Conservation (phyloP, 2,113 vertebrate species). For the Caretta caretta region DNA sequence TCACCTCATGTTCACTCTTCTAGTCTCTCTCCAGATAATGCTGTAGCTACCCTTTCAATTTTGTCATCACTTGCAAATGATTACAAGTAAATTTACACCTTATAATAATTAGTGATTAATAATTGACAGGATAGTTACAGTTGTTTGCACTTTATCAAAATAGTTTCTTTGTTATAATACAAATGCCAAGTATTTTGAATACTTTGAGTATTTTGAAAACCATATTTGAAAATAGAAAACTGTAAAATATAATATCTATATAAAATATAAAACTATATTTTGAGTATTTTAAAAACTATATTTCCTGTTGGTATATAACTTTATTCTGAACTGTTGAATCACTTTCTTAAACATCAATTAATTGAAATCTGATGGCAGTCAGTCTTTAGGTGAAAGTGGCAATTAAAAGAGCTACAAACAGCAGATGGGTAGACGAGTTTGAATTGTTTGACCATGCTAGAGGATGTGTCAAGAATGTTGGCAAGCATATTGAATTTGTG, state of each 20-base stretch:
- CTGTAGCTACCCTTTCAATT: background rate
- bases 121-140: background rate
- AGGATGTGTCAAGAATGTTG: slow-evolving; percentile 30
- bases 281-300: background rate
- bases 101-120: slow-evolving; percentile 3
- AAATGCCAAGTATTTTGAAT: background rate
- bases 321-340: background rate
- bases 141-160: background rate
- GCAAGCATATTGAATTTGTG: slow-evolving; percentile 10
- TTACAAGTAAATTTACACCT: background rate
- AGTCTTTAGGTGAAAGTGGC: slow-evolving; percentile 35
- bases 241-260: too few species aligned
- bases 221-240: too few species aligned
- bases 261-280: too few species aligned
- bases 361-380: slow-evolving; percentile 32
- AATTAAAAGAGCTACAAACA: slow-evolving; percentile 49
- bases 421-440: slow-evolving; percentile 27
- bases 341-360: background rate
- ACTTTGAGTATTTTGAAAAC: too few species aligned
- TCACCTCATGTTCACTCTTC: background rate
- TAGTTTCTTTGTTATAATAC: background rate
- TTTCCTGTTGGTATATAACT: background rate
- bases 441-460: slow-evolving; percentile 25
- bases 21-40: background rate
- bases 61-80: background rate